Base-by-base conservation (phyloP, 2,888 invertebrate species). In the Hoplodrina ambigua region DNA sequence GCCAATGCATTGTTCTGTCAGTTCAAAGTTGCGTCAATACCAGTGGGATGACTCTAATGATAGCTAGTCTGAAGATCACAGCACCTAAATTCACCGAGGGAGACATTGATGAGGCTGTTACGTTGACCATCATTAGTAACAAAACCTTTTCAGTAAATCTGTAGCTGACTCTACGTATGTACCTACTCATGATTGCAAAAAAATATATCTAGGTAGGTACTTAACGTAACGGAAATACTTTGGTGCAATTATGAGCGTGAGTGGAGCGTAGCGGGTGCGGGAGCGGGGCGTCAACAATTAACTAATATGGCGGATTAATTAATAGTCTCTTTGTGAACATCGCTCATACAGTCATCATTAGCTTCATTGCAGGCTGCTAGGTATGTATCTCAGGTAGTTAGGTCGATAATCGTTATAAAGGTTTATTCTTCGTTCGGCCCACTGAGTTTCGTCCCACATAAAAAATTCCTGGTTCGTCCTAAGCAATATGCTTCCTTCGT, bases 231-330 rank as follows among this genome's bases (percentile, higher is more conserved):
- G 86, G 85, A 84, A 81, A 86, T 70, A 72, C 78, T 72, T 62
- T 19, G 68, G 41, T 75, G 62, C 58, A 84, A 84, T 86, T 85
- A 84, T 57, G 81, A 81, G 80, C 80, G 83, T 69, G 85, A 85
- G 84, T 69, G 83, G 81, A 87, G 88, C 88, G 87, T 84, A 80
- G 81, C 85, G 83, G 55, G 69, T 75, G 82, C 82, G 75, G 83
- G 76, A 85, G 65, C 52, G 71, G 71, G 82, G 77, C 87, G 87
- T 85, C 81, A 62, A 82, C 88, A 89, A 93, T 93, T 91, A 92
- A 90, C 87, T 93, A 92, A 93, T 92, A 93, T 92, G 92, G 92
- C 90, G 90, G 90, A 87, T 87, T 91, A 92, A 93, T 93, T 92
- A 89, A 80, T 87, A 86, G 88, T 78, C 85, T 87, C 84, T 75